These are phyloP conservation scores for Mesoclemmys tuberculata DNA, from an alignment of 2,113 vertebrate genomes.

Conservation along the genomic window DNA sequence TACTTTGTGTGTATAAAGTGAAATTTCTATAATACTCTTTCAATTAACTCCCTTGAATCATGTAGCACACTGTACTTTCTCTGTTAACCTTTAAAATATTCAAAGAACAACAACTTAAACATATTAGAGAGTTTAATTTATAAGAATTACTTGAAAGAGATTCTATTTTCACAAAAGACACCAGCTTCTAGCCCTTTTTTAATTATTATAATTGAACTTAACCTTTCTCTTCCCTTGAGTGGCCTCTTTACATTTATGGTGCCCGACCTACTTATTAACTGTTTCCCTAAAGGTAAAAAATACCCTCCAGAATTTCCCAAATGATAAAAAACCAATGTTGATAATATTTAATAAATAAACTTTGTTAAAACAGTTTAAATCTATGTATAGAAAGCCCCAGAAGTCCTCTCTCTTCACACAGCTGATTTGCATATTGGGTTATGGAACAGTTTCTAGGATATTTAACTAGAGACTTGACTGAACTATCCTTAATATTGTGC, in stretches of 20 bases:
- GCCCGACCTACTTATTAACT: conserved; percentile 47
- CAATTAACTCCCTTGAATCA: neutral
- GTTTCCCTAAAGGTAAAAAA: conserved; percentile 52
- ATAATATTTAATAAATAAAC: conserved; percentile 72
- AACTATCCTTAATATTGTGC: conserved; percentile 39
- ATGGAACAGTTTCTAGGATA: conserved; percentile 51
- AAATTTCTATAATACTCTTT: neutral
- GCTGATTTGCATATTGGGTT: conserved; percentile 72
- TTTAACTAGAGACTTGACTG: conserved; percentile 52
- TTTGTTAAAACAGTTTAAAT: conserved; percentile 62
- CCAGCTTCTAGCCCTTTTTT: neutral
- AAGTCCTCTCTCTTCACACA: conserved; percentile 45
- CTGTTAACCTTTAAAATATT: neutral
- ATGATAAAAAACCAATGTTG: conserved; percentile 30
- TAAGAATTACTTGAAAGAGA: neutral
- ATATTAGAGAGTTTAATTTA: neutral
- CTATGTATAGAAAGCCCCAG: conserved; percentile 62
- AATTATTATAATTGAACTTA: conserved; percentile 31
- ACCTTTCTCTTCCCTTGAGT: conserved; percentile 56
- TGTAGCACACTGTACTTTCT: neutral
- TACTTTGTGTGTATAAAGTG: neutral
- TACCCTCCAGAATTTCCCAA: conserved; percentile 49
- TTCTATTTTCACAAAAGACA: conserved; percentile 34
- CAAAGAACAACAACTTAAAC: conserved; percentile 14
- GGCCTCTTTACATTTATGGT: neutral